Evolutionary conservation across 2,888 invertebrate genomes (phyloP), one percentile per base, ranked within the genome.

Genomic region (Therioaphis trifolii): DNA sequence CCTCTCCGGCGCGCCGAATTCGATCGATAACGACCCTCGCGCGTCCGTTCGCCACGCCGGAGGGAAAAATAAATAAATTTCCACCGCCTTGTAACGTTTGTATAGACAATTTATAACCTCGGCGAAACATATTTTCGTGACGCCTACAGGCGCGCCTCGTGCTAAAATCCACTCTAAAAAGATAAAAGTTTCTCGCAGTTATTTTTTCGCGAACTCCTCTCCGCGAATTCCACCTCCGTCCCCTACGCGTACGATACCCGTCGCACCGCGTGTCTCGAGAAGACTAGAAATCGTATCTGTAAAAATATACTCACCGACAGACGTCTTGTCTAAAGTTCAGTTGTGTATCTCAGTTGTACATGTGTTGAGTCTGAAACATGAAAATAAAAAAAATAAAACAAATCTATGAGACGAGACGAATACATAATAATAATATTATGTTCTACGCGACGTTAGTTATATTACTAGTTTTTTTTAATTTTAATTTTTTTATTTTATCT

Each of bases 21-120:
- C 79, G 71, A 79, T 71, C 79, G 21, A 79, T 79, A 79, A 49
- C 52, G 12, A 21, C 55, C 29, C n/a, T n/a, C n/a, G n/a, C 40
- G 68, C 4, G 35, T 21, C 52, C 7, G 52, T n/a, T 52, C n/a
- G 35, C 46, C 24, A 27, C 58, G 14, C 46, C 4, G 61, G 21
- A 14, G 24, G 18, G 24, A 58, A 43, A 35, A 58, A 58, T 43
- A 61, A 58, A 75, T 61, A 58, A 24, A 27, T 75, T 35, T 52
- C 52, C 21, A 72, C 72, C 43, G n/a, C 11, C 29, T n/a, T n/a
- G n/a, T n/a, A n/a, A n/a, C n/a, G n/a, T n/a, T n/a, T n/a, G n/a
- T n/a, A n/a, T n/a, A 9, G 52, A 52, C 72, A 72, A 72, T 27
- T 72, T 46, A 72, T 52, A 27, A 72, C 49, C 72, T 49, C 29